Evolutionary conservation across 2,888 invertebrate species (phyloP), one percentile per base, ranked within the genome.

Genomic region (Cryptocheilus praepositus): DNA sequence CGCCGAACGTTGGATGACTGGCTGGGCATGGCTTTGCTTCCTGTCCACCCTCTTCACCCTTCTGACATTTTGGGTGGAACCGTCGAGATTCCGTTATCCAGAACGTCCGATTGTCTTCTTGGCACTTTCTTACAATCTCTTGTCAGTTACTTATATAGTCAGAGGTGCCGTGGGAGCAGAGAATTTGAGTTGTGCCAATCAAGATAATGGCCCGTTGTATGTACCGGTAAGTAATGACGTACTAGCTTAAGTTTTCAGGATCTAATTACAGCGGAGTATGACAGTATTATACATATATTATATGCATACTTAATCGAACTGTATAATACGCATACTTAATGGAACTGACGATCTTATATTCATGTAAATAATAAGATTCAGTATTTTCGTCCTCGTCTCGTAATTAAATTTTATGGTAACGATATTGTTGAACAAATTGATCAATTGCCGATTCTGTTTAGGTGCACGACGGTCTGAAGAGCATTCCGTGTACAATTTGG

Each of bases 71-170:
- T 93, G 96, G 90, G 94, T 97, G 49, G 97, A 98, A 84, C 95
- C 96, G 36, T 92, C 94, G 45, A 90, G 98, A 61, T 98, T 98
- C 87, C 93, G 95, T 49, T 98, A 98, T 89, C 98, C 98, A 0
- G 98, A 98, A 85, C 91, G 97, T 53, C 97, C 98, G 0, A 95
- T 96, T 46, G 93, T 98, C 66, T 98, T 96, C 90, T 91, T 97
- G 70, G 95, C 97, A 4, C 92, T 96, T 0, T 97, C 97, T 89
- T 96, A 96, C 88, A 94, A 95, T 80, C 91, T 95, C 60, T 93
- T 95, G 25, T 94, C 95, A 0, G 89, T 95, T 3, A 93, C 95
- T 36, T 94, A 95, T 88, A 91, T 91, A 79, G 91, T 94, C 18
- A 92, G 95, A 69, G 93, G 94, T 62, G 92, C 92, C 77, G 89